Evolutionary conservation across 2,113 vertebrate genomes (phyloP).

Genomic region (Bubo bubo): DNA sequence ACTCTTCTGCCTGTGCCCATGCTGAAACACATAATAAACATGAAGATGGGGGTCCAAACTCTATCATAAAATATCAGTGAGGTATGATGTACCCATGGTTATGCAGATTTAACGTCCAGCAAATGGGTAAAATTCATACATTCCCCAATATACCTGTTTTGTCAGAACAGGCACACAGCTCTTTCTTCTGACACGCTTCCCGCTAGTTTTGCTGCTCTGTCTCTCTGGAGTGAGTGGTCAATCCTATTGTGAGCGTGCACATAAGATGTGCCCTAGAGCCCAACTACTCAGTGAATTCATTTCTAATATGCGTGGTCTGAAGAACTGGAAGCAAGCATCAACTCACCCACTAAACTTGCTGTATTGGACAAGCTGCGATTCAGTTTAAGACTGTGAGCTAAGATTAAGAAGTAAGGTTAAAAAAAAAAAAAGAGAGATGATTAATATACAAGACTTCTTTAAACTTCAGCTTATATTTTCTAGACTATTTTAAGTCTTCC

Average conservation of each 20-base stretch:
- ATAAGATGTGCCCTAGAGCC: neutral
- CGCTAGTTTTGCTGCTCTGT: neutral
- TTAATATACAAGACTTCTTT: neutral
- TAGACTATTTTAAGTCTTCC: neutral
- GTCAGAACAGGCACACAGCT: neutral
- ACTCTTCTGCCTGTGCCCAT: neutral
- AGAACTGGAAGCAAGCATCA: neutral
- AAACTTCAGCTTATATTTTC: neutral
- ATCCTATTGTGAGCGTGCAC: neutral
- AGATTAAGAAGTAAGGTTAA: neutral
- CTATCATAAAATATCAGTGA: neutral
- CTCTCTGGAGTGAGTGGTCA: neutral
- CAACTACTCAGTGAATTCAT: neutral
- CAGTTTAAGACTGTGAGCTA: neutral
- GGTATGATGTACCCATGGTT: neutral
- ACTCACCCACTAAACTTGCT: neutral
- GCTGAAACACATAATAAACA: neutral
- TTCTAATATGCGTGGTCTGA: neutral
- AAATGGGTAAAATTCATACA: neutral
- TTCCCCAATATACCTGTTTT: neutral
- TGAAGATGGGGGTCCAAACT: neutral
- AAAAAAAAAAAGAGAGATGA: neutral
- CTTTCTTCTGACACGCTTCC: neutral
- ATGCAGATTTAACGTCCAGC: neutral
- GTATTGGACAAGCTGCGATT: neutral